Evolutionary conservation across 2,113 vertebrate genomes (phyloP).

Genomic region (Osmerus mordax): DNA sequence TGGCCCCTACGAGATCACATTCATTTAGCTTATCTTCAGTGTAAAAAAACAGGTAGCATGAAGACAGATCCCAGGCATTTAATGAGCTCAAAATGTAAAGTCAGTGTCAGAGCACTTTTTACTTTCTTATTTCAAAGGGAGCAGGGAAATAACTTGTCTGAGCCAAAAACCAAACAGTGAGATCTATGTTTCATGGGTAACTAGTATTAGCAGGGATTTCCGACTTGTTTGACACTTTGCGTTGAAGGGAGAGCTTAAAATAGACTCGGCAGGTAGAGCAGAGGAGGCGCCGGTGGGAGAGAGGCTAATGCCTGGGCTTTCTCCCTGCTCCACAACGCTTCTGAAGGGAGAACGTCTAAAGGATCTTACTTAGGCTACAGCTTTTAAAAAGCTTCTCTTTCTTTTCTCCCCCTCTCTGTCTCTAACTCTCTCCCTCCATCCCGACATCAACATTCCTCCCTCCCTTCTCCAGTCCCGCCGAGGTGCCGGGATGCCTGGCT

Average conservation of each 20-base stretch:
- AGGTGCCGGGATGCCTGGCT: conserved; percentile 62
- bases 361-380: conserved; percentile 64
- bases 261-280: conserved; percentile 64
- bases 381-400: conserved; percentile 62
- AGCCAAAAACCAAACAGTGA: conserved; percentile 72
- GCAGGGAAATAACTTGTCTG: conserved; percentile 64
- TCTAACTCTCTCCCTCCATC: conserved; percentile 31
- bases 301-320: conserved; percentile 74
- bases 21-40: conserved; percentile 79
- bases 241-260: conserved; percentile 76
- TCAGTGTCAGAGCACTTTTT: conserved; percentile 68
- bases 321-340: conserved; percentile 61
- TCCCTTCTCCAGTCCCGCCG: conserved; percentile 44
- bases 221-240: conserved; percentile 72
- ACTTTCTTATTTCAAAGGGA: conserved; percentile 56
- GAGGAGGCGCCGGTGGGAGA: conserved; percentile 40
- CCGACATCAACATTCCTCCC: conserved; percentile 30
- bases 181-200: conserved; percentile 77
- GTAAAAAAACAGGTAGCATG: conserved; percentile 71
- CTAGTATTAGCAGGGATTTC: conserved; percentile 80
- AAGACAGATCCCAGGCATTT: conserved; percentile 73
- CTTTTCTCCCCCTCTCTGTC: conserved; percentile 53
- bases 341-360: conserved; percentile 65
- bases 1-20: conserved; percentile 74
- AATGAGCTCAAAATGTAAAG: conserved; percentile 78